phyloP scores from a whole-genome alignment of 2,797 vertebrate species.

The Acipenser ruthenus region DNA sequence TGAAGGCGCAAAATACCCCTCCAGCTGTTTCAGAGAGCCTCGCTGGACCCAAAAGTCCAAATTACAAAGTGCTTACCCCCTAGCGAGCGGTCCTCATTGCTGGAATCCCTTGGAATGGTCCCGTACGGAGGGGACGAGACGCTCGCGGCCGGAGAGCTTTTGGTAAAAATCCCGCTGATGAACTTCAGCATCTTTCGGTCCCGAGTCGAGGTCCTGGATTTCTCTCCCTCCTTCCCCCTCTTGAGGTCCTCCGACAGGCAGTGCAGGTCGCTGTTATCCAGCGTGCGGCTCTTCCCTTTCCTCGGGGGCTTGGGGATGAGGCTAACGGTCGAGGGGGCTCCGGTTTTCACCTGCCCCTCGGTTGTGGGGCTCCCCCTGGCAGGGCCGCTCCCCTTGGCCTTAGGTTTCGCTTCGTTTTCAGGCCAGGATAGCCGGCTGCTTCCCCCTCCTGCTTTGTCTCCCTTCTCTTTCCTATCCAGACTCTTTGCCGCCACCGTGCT shows the following conservation, averaged over 20 bases:
- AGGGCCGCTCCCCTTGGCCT: conserved; percentile 56
- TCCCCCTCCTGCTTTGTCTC: conserved; percentile 49
- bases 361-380: conserved; percentile 65
- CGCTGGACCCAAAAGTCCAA: too few relatives aligned
- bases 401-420: conserved; percentile 63
- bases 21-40: too few relatives aligned
- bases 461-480: conserved; percentile 61
- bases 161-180: conserved; percentile 93
- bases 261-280: conserved; percentile 90
- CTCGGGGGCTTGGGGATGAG: conserved; percentile 54
- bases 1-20: too few relatives aligned
- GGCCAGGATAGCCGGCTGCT: conserved; percentile 83
- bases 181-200: conserved; percentile 96
- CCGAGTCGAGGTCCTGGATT: conserved; percentile 57
- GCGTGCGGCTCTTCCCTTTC: conserved; percentile 86
- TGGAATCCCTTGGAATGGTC: conserved; percentile 62
- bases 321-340: conserved; percentile 50
- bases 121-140: conserved; percentile 57
- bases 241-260: conserved; percentile 65
- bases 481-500: conserved; percentile 62
- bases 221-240: conserved; percentile 42
- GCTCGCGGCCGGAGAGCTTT: conserved; percentile 68
- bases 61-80: too few relatives aligned
- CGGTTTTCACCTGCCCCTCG: conserved; percentile 54
- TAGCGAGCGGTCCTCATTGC: conserved; percentile 49